These are phyloP conservation scores for Yoshiicerus persimilis DNA, from an alignment of 1,140 invertebrate species.

Conservation along the genomic window DNA sequence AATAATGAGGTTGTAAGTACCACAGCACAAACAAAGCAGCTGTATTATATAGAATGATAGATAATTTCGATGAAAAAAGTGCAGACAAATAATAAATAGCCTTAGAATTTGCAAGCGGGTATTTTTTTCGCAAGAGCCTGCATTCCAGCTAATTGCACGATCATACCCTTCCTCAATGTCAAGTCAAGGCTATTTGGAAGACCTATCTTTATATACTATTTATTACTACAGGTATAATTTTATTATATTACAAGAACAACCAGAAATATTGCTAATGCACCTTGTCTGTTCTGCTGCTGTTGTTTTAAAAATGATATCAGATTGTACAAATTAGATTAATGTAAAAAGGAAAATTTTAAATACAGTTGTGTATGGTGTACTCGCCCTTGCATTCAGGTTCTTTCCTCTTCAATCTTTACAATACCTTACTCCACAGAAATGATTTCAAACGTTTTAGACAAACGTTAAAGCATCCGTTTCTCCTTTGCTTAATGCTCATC, in stretches of 20 bases:
- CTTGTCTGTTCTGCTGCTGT: background rate
- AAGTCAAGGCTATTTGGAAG: background rate
- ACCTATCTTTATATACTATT: background rate
- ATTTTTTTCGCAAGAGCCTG: background rate
- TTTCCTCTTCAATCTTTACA: background rate
- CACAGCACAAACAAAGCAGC: background rate
- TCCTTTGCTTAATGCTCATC: background rate
- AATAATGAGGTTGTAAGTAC: background rate
- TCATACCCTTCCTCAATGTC: background rate
- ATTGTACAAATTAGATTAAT: background rate
- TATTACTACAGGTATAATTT: too few species aligned
- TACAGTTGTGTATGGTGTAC: background rate
- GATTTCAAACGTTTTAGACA: background rate
- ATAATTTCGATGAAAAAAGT: background rate
- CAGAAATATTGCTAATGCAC: background rate
- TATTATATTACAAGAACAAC: too few species aligned
- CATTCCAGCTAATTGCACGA: background rate
- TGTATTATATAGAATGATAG: background rate
- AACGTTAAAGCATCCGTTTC: background rate
- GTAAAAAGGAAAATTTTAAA: background rate
- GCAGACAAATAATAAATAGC: background rate
- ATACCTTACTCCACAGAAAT: too few species aligned
- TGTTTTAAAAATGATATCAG: background rate
- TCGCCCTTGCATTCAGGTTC: background rate
- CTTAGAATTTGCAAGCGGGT: background rate